Evolutionary conservation across 1,140 invertebrate genomes (phyloP), one percentile per base, ranked within the genome.

Genomic region (Heterodera carotae): DNA sequence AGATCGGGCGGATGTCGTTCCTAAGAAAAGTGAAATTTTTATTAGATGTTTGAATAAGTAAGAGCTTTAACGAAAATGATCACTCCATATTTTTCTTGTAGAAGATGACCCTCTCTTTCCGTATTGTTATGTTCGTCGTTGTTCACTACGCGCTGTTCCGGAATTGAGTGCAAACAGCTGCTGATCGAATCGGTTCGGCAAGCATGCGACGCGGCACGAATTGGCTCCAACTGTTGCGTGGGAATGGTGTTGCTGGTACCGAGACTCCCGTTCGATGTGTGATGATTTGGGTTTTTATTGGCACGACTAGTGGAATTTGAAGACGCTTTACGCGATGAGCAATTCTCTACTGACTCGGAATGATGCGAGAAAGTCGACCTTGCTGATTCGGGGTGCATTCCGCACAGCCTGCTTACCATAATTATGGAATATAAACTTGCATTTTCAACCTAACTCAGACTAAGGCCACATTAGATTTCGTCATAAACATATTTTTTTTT

Each of bases 151-250:
- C 67, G 48, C 18, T 59, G 64, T 39, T 76, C 74, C 7, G 72
- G 72, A n/a, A 74, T 74, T 31, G 74, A 76, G 10, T 76, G 62
- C n/a, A 76, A 22, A 25, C 74, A 25, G 53, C 74, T 76, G 59
- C 74, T 76, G 59, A 76, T 29, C 33, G 72, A 74, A 25, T 74
- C 72, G 59, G 64, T 56, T 7, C 48, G 56, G 15, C 27, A 15
- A 2, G 72, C 43, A 18, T 33, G 29, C 36, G 53, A 34, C 7
- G 29, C 27, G 4, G 29, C 27, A 12, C 29, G 62, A 66, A 18
- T 31, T 66, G 62, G 62, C 62, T 34, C 62, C 62, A 66, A 66
- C 29, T 66, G 56, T 56, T 74, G 72, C 36, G 39, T 74, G 48
- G 12, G 64, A 31, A 12, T 43, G 39, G 6, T 43, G 12, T 34